Percentiles rank a stretch among this genome's conserved stretches.
These are phyloP conservation scores for Drosophila nr. medialis DNA, from an alignment of 2,888 invertebrate genomes.

Conservation along the genomic window DNA sequence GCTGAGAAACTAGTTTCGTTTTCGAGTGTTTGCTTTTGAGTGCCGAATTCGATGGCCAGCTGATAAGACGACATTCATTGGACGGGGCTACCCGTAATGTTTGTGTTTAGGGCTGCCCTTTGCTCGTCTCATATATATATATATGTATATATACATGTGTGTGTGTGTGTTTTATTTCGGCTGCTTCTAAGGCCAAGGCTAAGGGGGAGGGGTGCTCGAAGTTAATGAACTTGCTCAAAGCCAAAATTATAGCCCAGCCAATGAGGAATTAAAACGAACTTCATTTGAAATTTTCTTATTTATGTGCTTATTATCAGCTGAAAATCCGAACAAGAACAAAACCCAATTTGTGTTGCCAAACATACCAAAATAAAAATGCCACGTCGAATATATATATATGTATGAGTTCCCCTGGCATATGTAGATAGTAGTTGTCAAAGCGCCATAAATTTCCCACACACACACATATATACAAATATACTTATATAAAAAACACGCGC, in stretches of 20 bases:
- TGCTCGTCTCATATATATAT: neutral
- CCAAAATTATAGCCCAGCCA: conserved; percentile 8
- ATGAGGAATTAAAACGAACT: conserved; percentile 2
- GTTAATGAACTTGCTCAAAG: conserved; percentile 55
- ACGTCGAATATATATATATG: conserved; percentile 14
- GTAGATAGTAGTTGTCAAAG: conserved; percentile 4
- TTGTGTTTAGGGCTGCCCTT: conserved; percentile 38
- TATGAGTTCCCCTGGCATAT: neutral
- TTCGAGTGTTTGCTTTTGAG: conserved; percentile 14
- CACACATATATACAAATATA: conserved; percentile 15
- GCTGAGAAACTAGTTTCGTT: conserved; percentile 39
- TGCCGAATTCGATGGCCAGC: conserved; percentile 28
- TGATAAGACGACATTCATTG: conserved; percentile 34
- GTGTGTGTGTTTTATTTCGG: conserved; percentile 17
- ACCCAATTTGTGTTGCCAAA: conserved; percentile 39
- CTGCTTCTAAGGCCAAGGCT: conserved; percentile 48
- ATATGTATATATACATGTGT: rapidly evolving
- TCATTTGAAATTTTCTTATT: conserved; percentile 4
- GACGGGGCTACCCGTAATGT: conserved; percentile 11
- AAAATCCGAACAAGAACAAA: conserved; percentile 1
- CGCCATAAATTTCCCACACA: conserved; percentile 33
- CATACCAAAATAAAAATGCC: conserved; percentile 45
- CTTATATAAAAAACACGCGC: conserved; percentile 58
- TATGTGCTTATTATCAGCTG: conserved; percentile 29
- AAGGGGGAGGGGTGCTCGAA: neutral